A percentile compares a stretch with the other conserved stretches of the same genome.
These are phyloP conservation scores for Eucera pruinosa DNA, from an alignment of 2,888 invertebrate genomes.

Conservation along the genomic window DNA sequence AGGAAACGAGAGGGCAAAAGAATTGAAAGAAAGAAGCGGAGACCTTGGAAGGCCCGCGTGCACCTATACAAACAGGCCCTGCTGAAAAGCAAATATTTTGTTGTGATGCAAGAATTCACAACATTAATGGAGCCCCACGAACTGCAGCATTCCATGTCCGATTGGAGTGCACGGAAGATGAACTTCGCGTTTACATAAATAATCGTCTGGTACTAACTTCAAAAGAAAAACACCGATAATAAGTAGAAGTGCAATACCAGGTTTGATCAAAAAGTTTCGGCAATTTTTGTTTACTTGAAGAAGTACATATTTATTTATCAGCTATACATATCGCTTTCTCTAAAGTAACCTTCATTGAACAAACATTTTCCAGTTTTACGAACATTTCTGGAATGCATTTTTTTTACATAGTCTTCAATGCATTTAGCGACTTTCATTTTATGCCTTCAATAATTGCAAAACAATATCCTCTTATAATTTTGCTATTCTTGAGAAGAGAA, in stretches of 20 bases:
- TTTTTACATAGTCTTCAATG: no score
- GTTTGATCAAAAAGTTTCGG: no score
- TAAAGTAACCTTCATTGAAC: no score
- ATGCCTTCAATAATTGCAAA: no score
- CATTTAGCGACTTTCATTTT: no score
- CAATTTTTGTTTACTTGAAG: no score
- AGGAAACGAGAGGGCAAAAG: constrained; percentile 71
- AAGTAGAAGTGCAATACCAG: neutral
- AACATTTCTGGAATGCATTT: no score
- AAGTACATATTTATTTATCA: no score
- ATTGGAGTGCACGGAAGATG: constrained; percentile 50
- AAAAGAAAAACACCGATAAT: neutral
- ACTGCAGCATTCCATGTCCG: constrained; percentile 31
- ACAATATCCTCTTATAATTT: no score
- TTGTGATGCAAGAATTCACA: constrained; percentile 82
- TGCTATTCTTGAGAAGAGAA: no score
- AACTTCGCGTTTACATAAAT: constrained; percentile 20
- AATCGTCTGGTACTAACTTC: constrained; percentile 1
- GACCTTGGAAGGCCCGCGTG: constrained; percentile 77
- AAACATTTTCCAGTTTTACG: no score
- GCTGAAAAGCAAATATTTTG: constrained; percentile 82
- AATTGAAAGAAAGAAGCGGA: constrained; percentile 75
- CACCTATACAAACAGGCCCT: constrained; percentile 82
- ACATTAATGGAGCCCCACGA: constrained; percentile 66
- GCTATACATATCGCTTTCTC: no score